Evolutionary conservation across 2,888 invertebrate species (phyloP).

Genomic region (Heteropelma amictum): DNA sequence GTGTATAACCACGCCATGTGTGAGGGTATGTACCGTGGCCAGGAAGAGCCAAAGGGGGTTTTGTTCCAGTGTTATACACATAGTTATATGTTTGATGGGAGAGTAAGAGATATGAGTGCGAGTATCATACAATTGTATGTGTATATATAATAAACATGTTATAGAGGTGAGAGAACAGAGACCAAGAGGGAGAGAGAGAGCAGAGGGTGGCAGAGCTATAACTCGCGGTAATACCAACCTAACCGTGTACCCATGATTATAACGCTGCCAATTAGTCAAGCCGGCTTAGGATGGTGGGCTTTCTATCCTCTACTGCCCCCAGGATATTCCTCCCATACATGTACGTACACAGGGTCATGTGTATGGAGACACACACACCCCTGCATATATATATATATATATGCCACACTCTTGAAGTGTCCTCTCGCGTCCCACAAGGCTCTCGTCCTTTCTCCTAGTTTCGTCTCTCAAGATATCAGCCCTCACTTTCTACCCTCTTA

Average conservation of each 20-base stretch:
- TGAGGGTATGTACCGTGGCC: constrained; percentile 52
- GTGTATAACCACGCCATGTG: constrained; percentile 63
- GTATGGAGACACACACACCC: no score
- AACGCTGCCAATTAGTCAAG: constrained; percentile 78
- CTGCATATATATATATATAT: constrained; percentile 23
- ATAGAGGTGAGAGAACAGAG: constrained; percentile 20
- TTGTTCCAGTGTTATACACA: constrained; percentile 21
- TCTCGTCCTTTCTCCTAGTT: constrained; percentile 19
- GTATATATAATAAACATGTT: not conserved
- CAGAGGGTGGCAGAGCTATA: constrained; percentile 69
- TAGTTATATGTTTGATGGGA: constrained; percentile 47
- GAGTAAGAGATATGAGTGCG: constrained; percentile 40
- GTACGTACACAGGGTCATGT: not conserved
- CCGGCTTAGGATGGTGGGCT: constrained; percentile 75
- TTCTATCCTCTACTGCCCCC: constrained; percentile 62
- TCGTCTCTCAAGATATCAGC: constrained; percentile 14
- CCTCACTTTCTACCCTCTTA: constrained; percentile 22
- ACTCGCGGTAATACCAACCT: constrained; percentile 78
- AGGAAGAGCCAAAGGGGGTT: constrained; percentile 43
- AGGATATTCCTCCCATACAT: constrained; percentile 63
- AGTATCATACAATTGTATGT: not conserved
- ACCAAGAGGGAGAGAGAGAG: constrained; percentile 14
- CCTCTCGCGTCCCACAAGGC: constrained; percentile 27
- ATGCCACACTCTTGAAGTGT: constrained; percentile 43
- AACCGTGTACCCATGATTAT: constrained; percentile 78